Base-by-base conservation (phyloP, 2,888 invertebrate genomes). In the Callinectes sapidus region DNA sequence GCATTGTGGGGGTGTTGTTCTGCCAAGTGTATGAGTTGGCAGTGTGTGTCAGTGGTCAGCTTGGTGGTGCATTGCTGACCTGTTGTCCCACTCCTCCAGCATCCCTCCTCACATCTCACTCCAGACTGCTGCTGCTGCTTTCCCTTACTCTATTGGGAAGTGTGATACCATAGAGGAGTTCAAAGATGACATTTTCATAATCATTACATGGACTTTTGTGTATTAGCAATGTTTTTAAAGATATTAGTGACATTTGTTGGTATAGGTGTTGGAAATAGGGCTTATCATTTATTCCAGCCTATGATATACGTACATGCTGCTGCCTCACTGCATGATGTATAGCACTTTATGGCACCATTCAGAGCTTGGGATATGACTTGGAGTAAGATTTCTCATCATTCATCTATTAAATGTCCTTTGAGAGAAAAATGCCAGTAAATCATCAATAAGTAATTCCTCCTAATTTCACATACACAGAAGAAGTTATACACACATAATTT, bases 311-410 rank as follows among this genome's bases (percentile, higher is more conserved):
- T 61, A 28, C 71, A 71, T 35, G 32, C 81, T 81, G 28, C 71
- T 77, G 81, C 35, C 81, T 81, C 81, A 35, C 81, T 81, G 81
- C 81, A 81, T 81, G 81, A 35, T 81, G 35, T 81, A 35, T 35
- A 35, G 35, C 81, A 81, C 81, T 81, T 16, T 35, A 35, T 81
- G 81, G 81, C 81, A 81, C 35, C 35, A 13, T 14, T 81, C 81
- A 81, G 3, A 81, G 81, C 81, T 35, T 81, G 81, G 35, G 10
- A 32, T 32, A 35, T 81, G 81, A 32, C 81, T 81, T 16, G 35
- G 81, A 16, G 35, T n/a, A 81, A 81, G 10, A 81, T 32, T 81
- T 18, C 32, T 35, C 35, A 35, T 81, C 14, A 35, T 16, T 81
- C 35, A 81, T 13, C 35, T 32, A 13, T 81, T 81, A 81, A 81